Base-by-base conservation (phyloP, 2,888 invertebrate species). In the Xestia ashworthii region DNA sequence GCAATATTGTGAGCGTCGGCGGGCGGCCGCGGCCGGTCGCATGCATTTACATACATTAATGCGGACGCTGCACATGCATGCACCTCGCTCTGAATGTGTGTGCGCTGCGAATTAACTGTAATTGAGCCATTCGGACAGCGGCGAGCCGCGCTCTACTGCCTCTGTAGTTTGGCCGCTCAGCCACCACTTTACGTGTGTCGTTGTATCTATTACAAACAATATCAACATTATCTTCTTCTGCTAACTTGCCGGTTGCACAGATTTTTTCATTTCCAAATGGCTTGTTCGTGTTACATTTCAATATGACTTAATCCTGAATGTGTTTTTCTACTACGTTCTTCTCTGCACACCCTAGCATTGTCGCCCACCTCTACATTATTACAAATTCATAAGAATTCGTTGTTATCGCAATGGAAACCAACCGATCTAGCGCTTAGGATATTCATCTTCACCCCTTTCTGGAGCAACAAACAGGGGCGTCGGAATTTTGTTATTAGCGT, bases 11-110 rank as follows among this genome's bases (percentile, higher is more conserved):
- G 94, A 95, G 92, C 95, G 95, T 92, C 93, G 94, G 93, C 93
- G 91, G 94, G 91, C 92, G 90, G 95, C 94, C 95, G 93, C 93
- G 91, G 94, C 91, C 92, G 90, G 95, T 95, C 95, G 96, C 95
- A 94, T 96, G 95, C 96, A 96, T 96, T 96, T 96, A 95, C 96
- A 96, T 96, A 96, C 95, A 96, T 96, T 96, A 96, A 94, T 94
- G 94, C 92, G 94, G 92, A 95, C 94, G 93, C 92, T 93, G 94
- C 94, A 94, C 95, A 95, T 95, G 95, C 94, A 95, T 94, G 94
- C 94, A 93, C 92, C 93, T 92, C 91, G 91, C 93, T 92, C 92
- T 92, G 93, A 94, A 95, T 96, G 94, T 96, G 96, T 96, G 96
- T 96, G 95, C 94, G 94, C 92, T 95, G 93, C 95, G 96, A 96